phyloP scores from a whole-genome alignment of 2,113 vertebrate genomes.

The Sceloporus tristichus region DNA sequence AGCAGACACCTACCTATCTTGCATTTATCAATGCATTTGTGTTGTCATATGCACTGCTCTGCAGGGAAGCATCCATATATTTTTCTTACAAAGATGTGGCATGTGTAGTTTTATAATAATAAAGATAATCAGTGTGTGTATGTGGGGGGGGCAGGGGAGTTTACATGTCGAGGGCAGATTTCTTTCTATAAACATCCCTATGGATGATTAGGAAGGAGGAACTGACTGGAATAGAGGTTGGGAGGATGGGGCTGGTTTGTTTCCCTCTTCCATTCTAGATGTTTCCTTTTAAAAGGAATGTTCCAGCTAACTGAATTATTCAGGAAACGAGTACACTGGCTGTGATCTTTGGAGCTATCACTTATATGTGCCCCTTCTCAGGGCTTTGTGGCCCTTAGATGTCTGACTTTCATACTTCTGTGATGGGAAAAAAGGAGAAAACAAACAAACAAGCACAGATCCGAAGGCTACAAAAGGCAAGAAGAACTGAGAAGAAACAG shows the following conservation, averaged over 20 bases:
- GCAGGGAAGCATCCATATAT: too few species aligned
- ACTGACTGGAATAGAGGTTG: background rate
- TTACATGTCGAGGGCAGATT: background rate
- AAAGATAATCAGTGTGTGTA: too few species aligned
- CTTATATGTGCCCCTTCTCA: conserved; percentile 35
- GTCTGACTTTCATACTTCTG: conserved; percentile 49
- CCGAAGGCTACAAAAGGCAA: conserved; percentile 39
- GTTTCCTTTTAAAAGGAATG: conserved; percentile 54
- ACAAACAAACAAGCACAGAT: conserved; percentile 42
- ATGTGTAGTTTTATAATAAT: too few species aligned
- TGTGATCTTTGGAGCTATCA: conserved; percentile 35
- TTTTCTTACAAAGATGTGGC: background rate
- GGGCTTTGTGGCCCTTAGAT: conserved; percentile 40
- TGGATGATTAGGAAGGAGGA: background rate
- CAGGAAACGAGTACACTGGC: conserved; percentile 26
- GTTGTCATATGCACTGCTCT: too few species aligned
- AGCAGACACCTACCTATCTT: too few species aligned
- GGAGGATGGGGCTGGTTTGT: conserved; percentile 8
- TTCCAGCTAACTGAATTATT: conserved; percentile 53
- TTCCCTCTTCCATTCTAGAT: conserved; percentile 49
- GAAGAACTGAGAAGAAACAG: conserved; percentile 57
- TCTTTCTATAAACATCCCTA: background rate
- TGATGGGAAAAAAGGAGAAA: conserved; percentile 3
- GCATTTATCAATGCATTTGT: too few species aligned
- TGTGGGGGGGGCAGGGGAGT: background rate